Evolutionary conservation across 92 coral and sea anemone species (phyloP), one percentile per base, ranked within the genome.

Genomic region (Virgularia gustaviana): DNA sequence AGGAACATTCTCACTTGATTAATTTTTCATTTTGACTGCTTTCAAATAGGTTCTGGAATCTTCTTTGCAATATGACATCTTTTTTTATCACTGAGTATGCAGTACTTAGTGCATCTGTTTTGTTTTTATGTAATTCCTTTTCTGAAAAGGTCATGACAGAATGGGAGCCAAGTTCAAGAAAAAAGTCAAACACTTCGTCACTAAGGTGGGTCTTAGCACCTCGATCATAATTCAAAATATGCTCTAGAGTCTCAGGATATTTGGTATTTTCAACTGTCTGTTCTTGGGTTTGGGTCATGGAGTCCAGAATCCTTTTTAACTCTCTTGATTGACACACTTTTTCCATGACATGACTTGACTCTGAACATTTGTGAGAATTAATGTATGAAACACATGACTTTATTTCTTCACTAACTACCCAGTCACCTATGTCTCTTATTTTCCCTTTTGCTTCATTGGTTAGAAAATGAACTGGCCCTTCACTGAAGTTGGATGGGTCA

Each of bases 361-460:
- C 9, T 18, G 80, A 62, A 1, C 80, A 1, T 58, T 76, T 76
- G 3, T 28, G 32, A 24, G 58, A 23, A 51, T 63, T 76, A 1
- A 76, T 44, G 42, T 76, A 61, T 1, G 80, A 41, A 15, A 63
- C 32, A 23, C 73, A 49, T 24, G 75, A 0, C 57, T 66, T 66
- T 23, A 20, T 66, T 42, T 49, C 54, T 35, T 72, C 78, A 45
- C 41, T 45, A 15, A 58, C 32, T 18, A 59, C 79, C 72, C 79
- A 74, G 2, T 57, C 79, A 19, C 71, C 58, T 13, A 74, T 16
- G 47, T 74, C 72, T 42, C 79, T 58, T 12, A 59, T 10, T 30
- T 74, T 74, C 16, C 79, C 79, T 74, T 59, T 58, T 38, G 79
- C 22, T 58, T 74, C 79, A 19, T 55, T 59, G n/a, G 71, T 58